Percentiles rank a stretch among this genome's conserved stretches.
Evolutionary conservation across 92 coral and sea anemone genomes (phyloP).

Genomic region (Zoanthus gigantus): DNA sequence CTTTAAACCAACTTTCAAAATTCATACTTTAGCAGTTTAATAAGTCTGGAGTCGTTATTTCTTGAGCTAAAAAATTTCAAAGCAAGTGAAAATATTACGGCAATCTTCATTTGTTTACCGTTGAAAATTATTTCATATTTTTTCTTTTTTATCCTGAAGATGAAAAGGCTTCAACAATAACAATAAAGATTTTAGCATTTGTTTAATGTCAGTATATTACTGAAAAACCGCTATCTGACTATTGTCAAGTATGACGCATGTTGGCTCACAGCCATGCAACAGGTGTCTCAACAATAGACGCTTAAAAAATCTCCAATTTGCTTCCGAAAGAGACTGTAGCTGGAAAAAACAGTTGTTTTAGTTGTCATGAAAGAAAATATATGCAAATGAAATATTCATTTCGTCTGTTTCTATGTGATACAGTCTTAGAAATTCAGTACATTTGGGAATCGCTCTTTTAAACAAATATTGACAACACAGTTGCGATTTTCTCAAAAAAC

Average conservation of each 20-base stretch:
- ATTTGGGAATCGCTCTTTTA: not conserved
- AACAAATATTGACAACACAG: not conserved
- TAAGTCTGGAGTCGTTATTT: too few species aligned
- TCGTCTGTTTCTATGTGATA: not conserved
- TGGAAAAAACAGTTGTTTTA: not conserved
- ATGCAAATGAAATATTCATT: not conserved
- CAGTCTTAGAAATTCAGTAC: not conserved
- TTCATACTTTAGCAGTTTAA: not conserved
- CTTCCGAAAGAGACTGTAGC: not conserved
- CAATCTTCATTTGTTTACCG: not conserved
- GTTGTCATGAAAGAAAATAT: not conserved
- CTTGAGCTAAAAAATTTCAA: not conserved
- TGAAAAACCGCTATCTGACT: not conserved
- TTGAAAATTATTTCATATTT: not conserved
- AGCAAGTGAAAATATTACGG: not conserved
- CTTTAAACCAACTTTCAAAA: not conserved
- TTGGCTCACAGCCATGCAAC: not conserved
- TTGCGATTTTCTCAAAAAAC: too few species aligned
- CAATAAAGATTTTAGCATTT: not conserved
- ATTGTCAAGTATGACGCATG: not conserved
- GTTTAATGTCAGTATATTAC: not conserved
- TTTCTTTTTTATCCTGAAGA: not conserved
- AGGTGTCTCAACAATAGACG: conserved; percentile 5
- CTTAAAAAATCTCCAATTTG: not conserved
- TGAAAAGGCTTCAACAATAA: not conserved